A percentile compares a stretch with the other conserved stretches of the same genome.
Conservation (phyloP, 2,113 vertebrate genomes). For the Pseudois nayaur region DNA sequence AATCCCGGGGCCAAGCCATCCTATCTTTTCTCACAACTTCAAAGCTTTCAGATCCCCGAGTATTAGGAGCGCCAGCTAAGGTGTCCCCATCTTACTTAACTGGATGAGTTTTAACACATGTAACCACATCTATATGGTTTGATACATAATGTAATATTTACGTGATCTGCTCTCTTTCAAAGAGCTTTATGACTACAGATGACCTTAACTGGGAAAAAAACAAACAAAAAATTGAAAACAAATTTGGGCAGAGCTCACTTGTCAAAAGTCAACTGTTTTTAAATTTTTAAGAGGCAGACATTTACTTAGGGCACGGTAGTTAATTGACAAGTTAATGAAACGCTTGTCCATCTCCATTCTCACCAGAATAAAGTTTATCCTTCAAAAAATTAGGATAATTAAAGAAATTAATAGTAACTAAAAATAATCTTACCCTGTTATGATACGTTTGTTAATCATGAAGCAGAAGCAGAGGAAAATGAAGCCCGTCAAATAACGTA, state of each 20-base stretch:
- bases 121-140: not conserved
- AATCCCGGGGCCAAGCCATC: not conserved
- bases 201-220: not conserved
- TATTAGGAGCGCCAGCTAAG: not conserved
- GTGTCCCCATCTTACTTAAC: not conserved
- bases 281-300: not conserved
- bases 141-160: not conserved
- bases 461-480: not conserved
- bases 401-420: not conserved
- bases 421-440: not conserved
- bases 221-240: not conserved
- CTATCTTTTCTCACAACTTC: not conserved
- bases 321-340: not conserved
- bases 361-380: not conserved
- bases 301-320: not conserved
- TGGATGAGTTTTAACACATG: conserved; percentile 1
- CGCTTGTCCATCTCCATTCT: not conserved
- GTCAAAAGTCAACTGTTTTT: not conserved
- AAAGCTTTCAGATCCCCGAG: not conserved
- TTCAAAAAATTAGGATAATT: conserved; percentile 42
- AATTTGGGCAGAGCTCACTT: not conserved
- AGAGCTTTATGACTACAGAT: not conserved
- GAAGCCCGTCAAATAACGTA: not conserved
- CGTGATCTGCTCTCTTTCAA: not conserved
- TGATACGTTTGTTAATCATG: not conserved